Evolutionary conservation across 2,797 vertebrate species (phyloP).

Genomic region (Sebastes ruberrimus): DNA sequence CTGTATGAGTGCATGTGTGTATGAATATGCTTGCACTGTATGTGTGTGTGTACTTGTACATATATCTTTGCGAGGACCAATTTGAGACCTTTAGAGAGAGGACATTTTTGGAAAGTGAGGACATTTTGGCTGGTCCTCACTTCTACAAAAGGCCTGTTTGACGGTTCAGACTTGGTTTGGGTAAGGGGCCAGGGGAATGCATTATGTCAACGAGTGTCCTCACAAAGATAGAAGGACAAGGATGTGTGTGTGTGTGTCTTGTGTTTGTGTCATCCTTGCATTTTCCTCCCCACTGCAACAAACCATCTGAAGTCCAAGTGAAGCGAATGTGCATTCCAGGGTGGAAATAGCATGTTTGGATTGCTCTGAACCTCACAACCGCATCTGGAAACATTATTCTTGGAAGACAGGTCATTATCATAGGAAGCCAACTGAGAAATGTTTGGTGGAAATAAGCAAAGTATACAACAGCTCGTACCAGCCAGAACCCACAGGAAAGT

Average conservation of each 20-base stretch:
- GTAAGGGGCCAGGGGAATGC: neutral
- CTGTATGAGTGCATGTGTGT: neutral
- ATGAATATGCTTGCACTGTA: neutral
- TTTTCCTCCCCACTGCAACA: slow-evolving; percentile 49
- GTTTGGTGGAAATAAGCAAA: slow-evolving; percentile 62
- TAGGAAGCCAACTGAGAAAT: slow-evolving; percentile 61
- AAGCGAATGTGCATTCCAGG: slow-evolving; percentile 55
- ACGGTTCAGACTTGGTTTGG: neutral
- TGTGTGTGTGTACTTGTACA: neutral
- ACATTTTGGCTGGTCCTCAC: too few species aligned
- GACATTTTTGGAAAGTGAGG: too few species aligned
- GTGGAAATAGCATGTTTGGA: slow-evolving; percentile 75
- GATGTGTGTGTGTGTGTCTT: neutral
- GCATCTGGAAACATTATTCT: slow-evolving; percentile 83
- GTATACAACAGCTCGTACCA: slow-evolving; percentile 46
- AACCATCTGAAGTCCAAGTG: slow-evolving; percentile 55
- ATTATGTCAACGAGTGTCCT: neutral
- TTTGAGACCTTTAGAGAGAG: neutral
- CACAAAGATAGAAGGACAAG: neutral
- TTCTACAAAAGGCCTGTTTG: too few species aligned
- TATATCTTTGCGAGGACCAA: neutral
- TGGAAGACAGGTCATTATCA: slow-evolving; percentile 77
- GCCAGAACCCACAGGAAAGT: slow-evolving; percentile 57
- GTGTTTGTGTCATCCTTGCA: slow-evolving; percentile 53
- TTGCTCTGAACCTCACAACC: slow-evolving; percentile 72